Percentiles rank a stretch among this genome's conserved stretches.
Evolutionary conservation across 2,113 vertebrate species (phyloP).

Genomic region (Cochlearius cochlearius): DNA sequence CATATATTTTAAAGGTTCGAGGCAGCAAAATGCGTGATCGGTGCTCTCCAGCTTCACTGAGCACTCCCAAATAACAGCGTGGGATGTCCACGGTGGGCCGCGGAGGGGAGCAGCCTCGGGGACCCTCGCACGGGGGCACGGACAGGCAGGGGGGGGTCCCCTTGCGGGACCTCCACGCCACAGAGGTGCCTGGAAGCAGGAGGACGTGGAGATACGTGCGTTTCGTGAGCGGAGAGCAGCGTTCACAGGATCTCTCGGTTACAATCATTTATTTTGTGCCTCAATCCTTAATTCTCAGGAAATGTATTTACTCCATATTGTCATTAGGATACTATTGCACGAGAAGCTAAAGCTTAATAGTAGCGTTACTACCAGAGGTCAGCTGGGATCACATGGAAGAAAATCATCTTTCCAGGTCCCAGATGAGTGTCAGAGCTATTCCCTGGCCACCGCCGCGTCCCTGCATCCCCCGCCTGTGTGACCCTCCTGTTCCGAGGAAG

Average conservation of each 20-base stretch:
- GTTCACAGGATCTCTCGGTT: background rate
- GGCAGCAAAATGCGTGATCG: too few relatives aligned
- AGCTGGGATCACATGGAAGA: background rate
- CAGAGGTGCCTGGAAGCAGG: background rate
- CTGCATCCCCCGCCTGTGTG: rapidly evolving
- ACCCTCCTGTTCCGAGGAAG: background rate
- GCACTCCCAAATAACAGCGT: background rate
- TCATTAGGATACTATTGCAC: background rate
- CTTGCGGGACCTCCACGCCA: rapidly evolving
- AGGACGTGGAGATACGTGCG: rapidly evolving
- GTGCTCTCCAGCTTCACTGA: too few relatives aligned
- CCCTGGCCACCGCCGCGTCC: background rate
- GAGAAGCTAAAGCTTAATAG: background rate
- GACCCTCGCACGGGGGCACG: background rate
- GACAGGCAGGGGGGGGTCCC: too few relatives aligned
- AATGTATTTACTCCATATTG: background rate
- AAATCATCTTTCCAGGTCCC: background rate
- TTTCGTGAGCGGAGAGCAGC: background rate
- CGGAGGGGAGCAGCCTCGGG: background rate
- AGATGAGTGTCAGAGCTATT: background rate
- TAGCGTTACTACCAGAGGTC: background rate
- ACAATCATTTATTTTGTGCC: too few relatives aligned
- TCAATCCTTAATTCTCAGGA: background rate
- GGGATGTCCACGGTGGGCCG: rapidly evolving
- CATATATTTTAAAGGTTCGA: too few relatives aligned